Conservation (phyloP, 1,140 invertebrate species). For the Drosophila lacteicornis region DNA sequence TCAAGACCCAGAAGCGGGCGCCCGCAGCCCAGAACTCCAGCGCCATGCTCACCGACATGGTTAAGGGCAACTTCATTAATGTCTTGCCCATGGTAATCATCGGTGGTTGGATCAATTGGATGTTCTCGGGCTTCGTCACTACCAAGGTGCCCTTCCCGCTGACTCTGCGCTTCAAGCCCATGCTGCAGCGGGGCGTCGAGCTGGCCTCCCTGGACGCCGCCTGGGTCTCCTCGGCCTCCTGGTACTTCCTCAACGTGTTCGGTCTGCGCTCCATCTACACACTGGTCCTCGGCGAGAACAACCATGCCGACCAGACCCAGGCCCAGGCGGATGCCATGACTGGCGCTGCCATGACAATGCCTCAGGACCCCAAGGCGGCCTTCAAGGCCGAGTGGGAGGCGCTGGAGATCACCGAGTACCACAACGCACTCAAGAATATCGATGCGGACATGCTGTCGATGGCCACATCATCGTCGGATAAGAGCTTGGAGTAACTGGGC, state of each 20-base stretch:
- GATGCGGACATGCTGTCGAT: slow-evolving; percentile 87
- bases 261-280: slow-evolving; percentile 99
- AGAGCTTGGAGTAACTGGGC: slow-evolving; percentile 13
- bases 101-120: slow-evolving; percentile 99
- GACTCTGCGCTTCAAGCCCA: slow-evolving; percentile 98
- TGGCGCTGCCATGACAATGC: slow-evolving; percentile 98
- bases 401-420: slow-evolving; percentile 97
- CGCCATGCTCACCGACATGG: slow-evolving; percentile 98
- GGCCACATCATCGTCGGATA: slow-evolving; percentile 15
- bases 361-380: slow-evolving; percentile 98
- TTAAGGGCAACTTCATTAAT: slow-evolving; percentile 99
- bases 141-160: slow-evolving; percentile 99
- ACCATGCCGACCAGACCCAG: slow-evolving; percentile 97
- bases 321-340: slow-evolving; percentile 99
- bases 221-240: slow-evolving; percentile 99
- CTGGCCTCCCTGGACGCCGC: slow-evolving; percentile 97
- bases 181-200: slow-evolving; percentile 99
- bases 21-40: slow-evolving; percentile 88
- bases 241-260: slow-evolving; percentile 99
- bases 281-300: slow-evolving; percentile 98
- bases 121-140: slow-evolving; percentile 99
- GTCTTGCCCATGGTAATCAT: slow-evolving; percentile 99
- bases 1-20: slow-evolving; percentile 95
- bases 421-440: slow-evolving; percentile 93
- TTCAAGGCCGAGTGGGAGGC: slow-evolving; percentile 99